Conservation (phyloP, 2,888 invertebrate species). For the Drosophila meridiana region DNA sequence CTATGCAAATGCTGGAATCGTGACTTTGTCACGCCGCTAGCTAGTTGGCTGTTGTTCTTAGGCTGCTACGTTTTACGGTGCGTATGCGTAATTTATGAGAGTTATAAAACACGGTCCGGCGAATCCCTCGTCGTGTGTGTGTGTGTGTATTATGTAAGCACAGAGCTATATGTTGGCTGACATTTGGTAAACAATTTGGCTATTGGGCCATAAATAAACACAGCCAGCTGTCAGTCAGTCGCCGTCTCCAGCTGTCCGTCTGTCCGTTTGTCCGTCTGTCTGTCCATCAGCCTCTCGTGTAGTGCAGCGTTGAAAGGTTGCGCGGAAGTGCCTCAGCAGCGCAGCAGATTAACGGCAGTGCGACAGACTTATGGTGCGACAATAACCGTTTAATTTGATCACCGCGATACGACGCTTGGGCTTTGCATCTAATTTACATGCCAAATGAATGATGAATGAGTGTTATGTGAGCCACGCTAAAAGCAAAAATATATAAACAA, state of each 20-base stretch:
- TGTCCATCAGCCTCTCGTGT: constrained; percentile 4
- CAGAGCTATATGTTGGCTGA: constrained; percentile 15
- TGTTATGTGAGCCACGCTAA: constrained; percentile 41
- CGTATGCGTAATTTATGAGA: constrained; percentile 69
- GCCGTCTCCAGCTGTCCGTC: background rate
- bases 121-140: background rate
- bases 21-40: constrained; percentile 17
- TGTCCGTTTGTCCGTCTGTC: background rate
- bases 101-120: constrained; percentile 16
- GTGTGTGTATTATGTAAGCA: constrained; percentile 34
- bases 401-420: background rate
- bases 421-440: constrained; percentile 65
- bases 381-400: constrained; percentile 68
- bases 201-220: constrained; percentile 53
- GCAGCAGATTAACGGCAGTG: constrained; percentile 55
- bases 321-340: constrained; percentile 54
- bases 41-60: constrained; percentile 12
- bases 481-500: background rate
- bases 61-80: constrained; percentile 12
- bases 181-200: constrained; percentile 54
- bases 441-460: constrained; percentile 29
- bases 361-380: constrained; percentile 54
- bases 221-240: constrained; percentile 4
- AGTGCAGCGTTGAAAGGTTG: constrained; percentile 63
- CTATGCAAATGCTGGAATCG: constrained; percentile 21